phyloP scores from a whole-genome alignment of 2,113 vertebrate genomes.

The Polypterus bichir region DNA sequence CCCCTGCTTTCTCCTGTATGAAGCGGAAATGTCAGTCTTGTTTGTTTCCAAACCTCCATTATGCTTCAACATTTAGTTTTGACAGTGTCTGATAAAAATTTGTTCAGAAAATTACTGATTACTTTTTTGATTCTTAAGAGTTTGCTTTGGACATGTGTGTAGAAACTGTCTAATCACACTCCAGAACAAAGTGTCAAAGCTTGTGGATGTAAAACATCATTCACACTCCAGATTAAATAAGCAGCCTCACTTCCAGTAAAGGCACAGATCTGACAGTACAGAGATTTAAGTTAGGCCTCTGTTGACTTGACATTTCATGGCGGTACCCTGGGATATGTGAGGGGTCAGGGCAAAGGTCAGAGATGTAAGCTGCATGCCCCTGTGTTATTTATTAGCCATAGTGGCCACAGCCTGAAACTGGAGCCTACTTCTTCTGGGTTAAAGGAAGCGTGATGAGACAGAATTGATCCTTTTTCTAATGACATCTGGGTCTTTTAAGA shows the following conservation, averaged over 20 bases:
- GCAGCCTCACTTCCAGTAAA: not conserved
- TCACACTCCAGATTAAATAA: not conserved
- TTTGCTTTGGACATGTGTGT: too few relatives aligned
- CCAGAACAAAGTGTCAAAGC: too few relatives aligned
- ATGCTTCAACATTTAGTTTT: too few relatives aligned
- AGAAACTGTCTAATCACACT: too few relatives aligned
- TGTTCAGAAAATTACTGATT: too few relatives aligned
- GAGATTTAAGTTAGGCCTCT: not conserved
- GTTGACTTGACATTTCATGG: conserved; percentile 9
- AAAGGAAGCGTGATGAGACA: not conserved
- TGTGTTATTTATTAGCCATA: conserved; percentile 7
- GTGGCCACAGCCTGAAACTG: conserved; percentile 3
- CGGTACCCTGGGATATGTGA: conserved; percentile 1
- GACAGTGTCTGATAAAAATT: too few relatives aligned
- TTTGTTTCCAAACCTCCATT: too few relatives aligned
- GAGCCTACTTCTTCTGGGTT: conserved; percentile 5
- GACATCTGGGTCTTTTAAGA: conserved; percentile 28
- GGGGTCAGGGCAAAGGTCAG: conserved; percentile 13
- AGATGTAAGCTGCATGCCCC: conserved; percentile 3
- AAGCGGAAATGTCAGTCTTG: too few relatives aligned
- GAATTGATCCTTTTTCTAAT: not conserved
- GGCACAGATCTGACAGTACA: conserved; percentile 4
- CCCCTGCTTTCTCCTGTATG: too few relatives aligned
- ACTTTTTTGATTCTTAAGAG: too few relatives aligned
- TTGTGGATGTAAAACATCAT: not conserved